Conservation (phyloP, 2,888 invertebrate genomes). For the Piscicola geometra region DNA sequence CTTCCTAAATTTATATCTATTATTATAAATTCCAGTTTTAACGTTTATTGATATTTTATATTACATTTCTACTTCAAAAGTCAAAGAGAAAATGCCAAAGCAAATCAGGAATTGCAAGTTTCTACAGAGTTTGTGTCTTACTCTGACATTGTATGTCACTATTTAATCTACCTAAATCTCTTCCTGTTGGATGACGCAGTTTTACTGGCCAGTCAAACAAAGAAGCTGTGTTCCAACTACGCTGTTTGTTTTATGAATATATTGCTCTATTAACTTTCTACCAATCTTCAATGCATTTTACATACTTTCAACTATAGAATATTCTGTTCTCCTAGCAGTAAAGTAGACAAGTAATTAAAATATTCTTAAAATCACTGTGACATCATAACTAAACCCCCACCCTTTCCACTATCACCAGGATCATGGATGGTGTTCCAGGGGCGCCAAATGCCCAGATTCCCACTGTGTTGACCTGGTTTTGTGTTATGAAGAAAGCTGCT, state of each 20-base stretch:
- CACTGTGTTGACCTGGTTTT: conserved; percentile 56
- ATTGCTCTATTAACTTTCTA: too few species aligned
- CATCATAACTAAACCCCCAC: too few species aligned
- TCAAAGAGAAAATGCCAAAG: neutral
- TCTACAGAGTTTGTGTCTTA: neutral
- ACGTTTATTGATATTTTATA: too few species aligned
- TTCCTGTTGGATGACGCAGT: neutral
- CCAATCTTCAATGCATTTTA: too few species aligned
- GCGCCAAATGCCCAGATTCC: conserved; percentile 49
- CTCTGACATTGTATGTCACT: neutral
- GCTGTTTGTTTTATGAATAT: conserved; percentile 45
- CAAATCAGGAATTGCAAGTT: neutral
- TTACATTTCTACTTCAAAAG: too few species aligned
- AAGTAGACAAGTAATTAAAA: too few species aligned
- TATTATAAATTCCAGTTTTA: too few species aligned
- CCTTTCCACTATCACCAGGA: too few species aligned
- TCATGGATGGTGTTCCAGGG: conserved; percentile 55
- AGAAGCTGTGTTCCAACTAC: conserved; percentile 46
- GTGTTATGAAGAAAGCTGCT: conserved; percentile 47
- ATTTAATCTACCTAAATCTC: neutral
- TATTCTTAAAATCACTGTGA: too few species aligned
- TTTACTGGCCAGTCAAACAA: conserved; percentile 14
- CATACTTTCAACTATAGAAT: too few species aligned
- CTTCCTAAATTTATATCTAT: too few species aligned
- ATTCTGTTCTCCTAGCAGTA: too few species aligned